phyloP scores from a whole-genome alignment of 2,888 invertebrate genomes.

The Creontiades dilutus region DNA sequence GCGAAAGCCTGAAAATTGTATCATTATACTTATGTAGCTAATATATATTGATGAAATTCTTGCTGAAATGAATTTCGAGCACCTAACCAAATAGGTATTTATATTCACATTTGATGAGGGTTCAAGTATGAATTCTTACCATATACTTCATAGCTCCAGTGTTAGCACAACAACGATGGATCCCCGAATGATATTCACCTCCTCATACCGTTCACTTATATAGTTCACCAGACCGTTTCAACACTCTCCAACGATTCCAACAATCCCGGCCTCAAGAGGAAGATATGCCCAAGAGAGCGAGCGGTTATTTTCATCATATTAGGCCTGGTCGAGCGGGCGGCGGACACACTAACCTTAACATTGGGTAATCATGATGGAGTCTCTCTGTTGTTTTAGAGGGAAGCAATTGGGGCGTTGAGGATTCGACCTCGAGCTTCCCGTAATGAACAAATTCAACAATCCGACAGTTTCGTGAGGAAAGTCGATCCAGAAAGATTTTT shows the following conservation, averaged over 20 bases:
- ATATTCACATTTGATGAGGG: background rate
- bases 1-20: constrained; percentile 9
- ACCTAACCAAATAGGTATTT: background rate
- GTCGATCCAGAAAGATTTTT: background rate
- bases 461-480: background rate
- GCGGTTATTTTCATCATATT: constrained; percentile 52
- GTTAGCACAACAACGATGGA: constrained; percentile 10
- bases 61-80: too few species aligned
- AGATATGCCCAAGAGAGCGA: constrained; percentile 1
- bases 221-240: constrained; percentile 40
- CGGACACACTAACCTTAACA: constrained; percentile 56
- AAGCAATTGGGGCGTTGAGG: constrained; percentile 59
- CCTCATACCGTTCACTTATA: constrained; percentile 6
- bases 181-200: background rate
- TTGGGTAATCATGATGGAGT: constrained; percentile 41
- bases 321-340: constrained; percentile 20
- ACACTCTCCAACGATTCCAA: constrained; percentile 52
- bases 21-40: background rate
- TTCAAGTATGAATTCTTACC: constrained; percentile 22
- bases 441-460: constrained; percentile 37
- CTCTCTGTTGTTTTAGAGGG: background rate
- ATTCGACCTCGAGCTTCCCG: constrained; percentile 40
- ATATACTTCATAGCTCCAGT: constrained; percentile 25
- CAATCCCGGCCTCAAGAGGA: constrained; percentile 15
- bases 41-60: too few species aligned